A percentile compares a stretch with the other conserved stretches of the same genome.
phyloP scores from a whole-genome alignment of 2,113 vertebrate genomes.

The Agapornis roseicollis region DNA sequence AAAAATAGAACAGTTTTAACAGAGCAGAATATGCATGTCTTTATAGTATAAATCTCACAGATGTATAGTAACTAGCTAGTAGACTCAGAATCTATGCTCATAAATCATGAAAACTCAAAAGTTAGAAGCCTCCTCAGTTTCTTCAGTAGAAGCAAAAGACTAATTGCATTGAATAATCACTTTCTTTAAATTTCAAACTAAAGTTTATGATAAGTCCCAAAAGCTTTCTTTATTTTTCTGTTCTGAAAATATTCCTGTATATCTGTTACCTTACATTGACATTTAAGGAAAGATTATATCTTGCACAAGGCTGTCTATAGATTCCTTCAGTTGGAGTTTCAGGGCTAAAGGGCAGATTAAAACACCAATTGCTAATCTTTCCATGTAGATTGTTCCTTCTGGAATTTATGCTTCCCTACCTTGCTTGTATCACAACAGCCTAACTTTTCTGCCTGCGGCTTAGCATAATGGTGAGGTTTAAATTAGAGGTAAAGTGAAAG shows the following conservation, averaged over 20 bases:
- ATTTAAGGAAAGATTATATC: not conserved
- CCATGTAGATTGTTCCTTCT: not conserved
- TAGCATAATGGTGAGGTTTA: not conserved
- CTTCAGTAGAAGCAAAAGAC: not conserved
- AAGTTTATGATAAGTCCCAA: rapidly evolving
- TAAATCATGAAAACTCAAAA: not conserved
- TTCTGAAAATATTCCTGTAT: not conserved
- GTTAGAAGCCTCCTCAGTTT: not conserved
- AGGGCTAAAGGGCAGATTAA: not conserved
- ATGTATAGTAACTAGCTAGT: not conserved
- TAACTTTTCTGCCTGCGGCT: rapidly evolving
- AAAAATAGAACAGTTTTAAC: not conserved
- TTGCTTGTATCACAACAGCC: not conserved
- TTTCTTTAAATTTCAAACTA: not conserved
- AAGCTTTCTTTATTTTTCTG: not conserved
- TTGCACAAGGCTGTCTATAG: not conserved
- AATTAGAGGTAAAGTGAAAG: not conserved
- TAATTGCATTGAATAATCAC: not conserved
- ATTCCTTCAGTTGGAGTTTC: not conserved
- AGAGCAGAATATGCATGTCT: not conserved
- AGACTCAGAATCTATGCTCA: not conserved
- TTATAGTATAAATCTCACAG: not conserved
- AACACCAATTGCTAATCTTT: not conserved
- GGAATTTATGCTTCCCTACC: not conserved
- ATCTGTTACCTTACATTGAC: not conserved